Conservation (phyloP, 2,113 vertebrate genomes). For the Potamarius usumacintae region DNA sequence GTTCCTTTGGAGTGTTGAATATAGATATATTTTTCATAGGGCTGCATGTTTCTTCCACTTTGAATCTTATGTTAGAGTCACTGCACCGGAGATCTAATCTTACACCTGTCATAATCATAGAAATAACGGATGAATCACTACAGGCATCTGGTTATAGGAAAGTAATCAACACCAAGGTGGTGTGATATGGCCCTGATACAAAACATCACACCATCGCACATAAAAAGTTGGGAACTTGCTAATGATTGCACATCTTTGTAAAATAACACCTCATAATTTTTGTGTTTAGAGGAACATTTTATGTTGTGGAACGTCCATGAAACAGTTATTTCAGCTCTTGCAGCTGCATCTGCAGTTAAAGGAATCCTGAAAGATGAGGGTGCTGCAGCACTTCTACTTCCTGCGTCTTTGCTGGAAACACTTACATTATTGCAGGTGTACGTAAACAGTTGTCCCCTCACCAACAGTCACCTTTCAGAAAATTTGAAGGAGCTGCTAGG, state of each 20-base stretch:
- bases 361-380: background rate
- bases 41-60: background rate
- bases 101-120: background rate
- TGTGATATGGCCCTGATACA: background rate
- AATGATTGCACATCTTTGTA: background rate
- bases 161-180: background rate
- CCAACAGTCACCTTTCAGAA: background rate
- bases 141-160: background rate
- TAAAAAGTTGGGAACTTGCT: no score
- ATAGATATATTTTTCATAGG: background rate
- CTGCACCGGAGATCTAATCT: background rate
- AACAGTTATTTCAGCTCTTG: background rate
- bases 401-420: background rate
- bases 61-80: background rate
- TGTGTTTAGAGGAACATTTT: background rate
- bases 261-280: background rate
- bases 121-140: background rate
- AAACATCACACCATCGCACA: no score
- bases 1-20: background rate
- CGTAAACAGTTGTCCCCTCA: background rate
- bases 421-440: background rate
- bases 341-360: background rate
- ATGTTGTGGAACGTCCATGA: background rate
- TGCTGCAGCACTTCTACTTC: background rate
- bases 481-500: background rate